Base-by-base conservation (phyloP, 2,113 vertebrate genomes). In the Mesitornis unicolor region DNA sequence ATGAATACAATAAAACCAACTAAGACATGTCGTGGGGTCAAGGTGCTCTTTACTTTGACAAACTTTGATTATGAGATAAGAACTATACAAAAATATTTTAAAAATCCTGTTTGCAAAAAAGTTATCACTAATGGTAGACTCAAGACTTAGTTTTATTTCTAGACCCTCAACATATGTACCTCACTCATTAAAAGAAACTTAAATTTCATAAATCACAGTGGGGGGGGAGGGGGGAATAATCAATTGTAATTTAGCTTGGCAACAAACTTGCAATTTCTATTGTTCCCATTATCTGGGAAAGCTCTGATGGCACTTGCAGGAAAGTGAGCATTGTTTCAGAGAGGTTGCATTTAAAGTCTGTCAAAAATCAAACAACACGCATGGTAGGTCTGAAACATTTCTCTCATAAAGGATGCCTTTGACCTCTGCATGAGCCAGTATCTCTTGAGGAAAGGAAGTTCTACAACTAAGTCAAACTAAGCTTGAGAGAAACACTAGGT, bases 401-500 rank as follows among this genome's bases (percentile, higher is more conserved):
- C 51, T 48, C 60, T 91, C 74, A 28, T 69, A 67, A 89, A 91
- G 65, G 42, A 31, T 82, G 84, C n/a, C 54, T 87, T 28, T 81
- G 80, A 96, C 89, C 73, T 95, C 91, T 74, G 84, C 80, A 45
- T 25, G 77, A 89, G 64, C n/a, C 42, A 26, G 17, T 4, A 54
- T 53, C 84, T 78, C 84, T 50, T 84, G 73, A 81, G 76, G 54
- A 71, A 83, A 9, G 28, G 31, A 86, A 94, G 64, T 67, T 84
- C 54, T 92, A 45, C 68, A 89, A 40, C 48, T 10, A 40, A 82
- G 87, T 40, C 64, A 93, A 85, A 73, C 53, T 57, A 57, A 90
- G 45, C 82, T 91, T 63, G 60, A 51, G 59, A 85, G 53, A 64
- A 91, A 36, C 16, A 24, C 29, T 42, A 48, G 47, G 36, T 35